Evolutionary conservation across 2,113 vertebrate species (phyloP), one percentile per base, ranked within the genome.

Genomic region (Chionis minor): DNA sequence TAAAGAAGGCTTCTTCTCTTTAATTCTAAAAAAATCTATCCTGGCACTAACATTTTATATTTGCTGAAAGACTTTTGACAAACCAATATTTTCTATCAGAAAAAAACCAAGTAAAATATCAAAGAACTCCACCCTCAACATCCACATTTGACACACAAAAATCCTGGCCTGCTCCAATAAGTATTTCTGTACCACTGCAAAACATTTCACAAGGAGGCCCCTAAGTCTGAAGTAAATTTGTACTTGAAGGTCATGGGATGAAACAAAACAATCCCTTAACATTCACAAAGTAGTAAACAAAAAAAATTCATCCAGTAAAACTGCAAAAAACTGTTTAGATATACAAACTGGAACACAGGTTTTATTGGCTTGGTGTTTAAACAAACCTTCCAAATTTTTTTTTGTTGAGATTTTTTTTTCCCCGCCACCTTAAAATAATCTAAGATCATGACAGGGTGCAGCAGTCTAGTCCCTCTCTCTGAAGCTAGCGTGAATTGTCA

Each of bases 301-400:
- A 44, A 44, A 27, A 54, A 59, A 40, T 84, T 28, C 16, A 78
- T 12, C 5, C 13, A 69, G 30, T 35, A 69, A 62, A 38, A 72
- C 26, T 49, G 30, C 14, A 74, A 38, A 38, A 72, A 35, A 4
- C 16, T 52, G 2, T n/a, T 89, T 19, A 11, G 30, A 55, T 55
- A 40, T 0, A 33, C 6, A 5, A 72, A 88, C 24, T 2, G 2
- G 30, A 69, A n/a, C 14, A 55, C 0, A 10, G 19, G 11, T 78
- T 86, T 71, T 59, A 42, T 24, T 49, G 55, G 45, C 19, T 51
- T 51, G 15, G n/a, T 51, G 13, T 14, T 44, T 33, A 66, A 42
- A 6, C 27, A 86, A 70, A 23, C 42, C 17, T 71, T 70, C 20
- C 22, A 38, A 38, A 8, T 38, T 11, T 44, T 14, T 5, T 69